A percentile compares a stretch with the other conserved stretches of the same genome.
These are phyloP conservation scores for Pangasianodon gigas DNA, from an alignment of 2,113 vertebrate species.

Conservation along the genomic window DNA sequence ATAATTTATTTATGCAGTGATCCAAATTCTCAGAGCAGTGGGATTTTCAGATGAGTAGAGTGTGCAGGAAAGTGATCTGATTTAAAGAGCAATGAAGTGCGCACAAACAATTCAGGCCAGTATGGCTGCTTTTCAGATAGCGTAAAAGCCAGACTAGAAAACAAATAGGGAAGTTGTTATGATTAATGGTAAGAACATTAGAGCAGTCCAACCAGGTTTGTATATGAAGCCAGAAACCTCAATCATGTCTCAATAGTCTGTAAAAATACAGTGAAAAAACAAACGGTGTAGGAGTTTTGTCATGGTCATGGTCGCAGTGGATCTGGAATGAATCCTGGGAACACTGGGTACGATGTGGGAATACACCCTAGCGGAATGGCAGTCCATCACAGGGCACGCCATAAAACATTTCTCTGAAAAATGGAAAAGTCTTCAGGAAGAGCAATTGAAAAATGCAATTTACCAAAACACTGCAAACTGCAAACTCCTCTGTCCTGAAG, in stretches of 20 bases:
- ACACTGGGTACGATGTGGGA: not conserved
- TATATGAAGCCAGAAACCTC: not conserved
- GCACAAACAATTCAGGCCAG: not conserved
- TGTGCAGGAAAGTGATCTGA: not conserved
- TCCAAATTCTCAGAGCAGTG: not conserved
- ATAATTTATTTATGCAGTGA: conserved; percentile 22
- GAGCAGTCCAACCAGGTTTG: not conserved
- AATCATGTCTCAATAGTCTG: not conserved
- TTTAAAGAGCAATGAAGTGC: not conserved
- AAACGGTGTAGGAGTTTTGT: not conserved
- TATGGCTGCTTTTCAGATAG: not conserved
- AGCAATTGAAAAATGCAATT: not conserved
- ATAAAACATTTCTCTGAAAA: not conserved
- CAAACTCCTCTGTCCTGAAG: not conserved
- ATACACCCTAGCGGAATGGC: not conserved
- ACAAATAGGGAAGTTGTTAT: not conserved
- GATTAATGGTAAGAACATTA: not conserved
- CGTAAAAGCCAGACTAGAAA: not conserved
- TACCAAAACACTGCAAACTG: not conserved
- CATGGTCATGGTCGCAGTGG: not conserved
- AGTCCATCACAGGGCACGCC: not conserved
- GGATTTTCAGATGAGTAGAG: not conserved
- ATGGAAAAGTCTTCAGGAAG: no score
- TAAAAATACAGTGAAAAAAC: not conserved
- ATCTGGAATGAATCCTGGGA: not conserved